These are phyloP conservation scores for Actinernus sp. DNA, from an alignment of 92 coral and sea anemone genomes.

Conservation along the genomic window DNA sequence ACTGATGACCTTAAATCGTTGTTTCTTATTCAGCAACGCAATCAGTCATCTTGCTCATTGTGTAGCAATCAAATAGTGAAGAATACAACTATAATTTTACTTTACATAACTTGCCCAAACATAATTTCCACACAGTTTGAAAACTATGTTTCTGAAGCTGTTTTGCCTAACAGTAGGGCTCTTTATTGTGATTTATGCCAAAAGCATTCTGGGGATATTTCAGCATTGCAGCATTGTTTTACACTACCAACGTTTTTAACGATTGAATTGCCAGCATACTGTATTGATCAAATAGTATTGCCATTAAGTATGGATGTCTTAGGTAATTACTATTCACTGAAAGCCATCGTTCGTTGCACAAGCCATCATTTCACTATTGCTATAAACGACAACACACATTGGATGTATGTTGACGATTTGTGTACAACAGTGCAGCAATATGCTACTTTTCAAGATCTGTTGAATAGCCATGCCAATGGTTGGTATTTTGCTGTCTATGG, in stretches of 20 bases:
- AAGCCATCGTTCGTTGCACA: constrained; percentile 53
- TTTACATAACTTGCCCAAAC: constrained; percentile 53
- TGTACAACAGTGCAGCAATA: constrained; percentile 25
- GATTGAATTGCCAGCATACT: constrained; percentile 52
- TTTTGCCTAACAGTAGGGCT: constrained; percentile 50
- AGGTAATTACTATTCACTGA: constrained; percentile 32
- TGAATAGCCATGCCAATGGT: constrained; percentile 22
- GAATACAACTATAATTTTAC: constrained; percentile 51
- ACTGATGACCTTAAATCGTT: constrained; percentile 50
- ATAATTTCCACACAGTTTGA: constrained; percentile 25
- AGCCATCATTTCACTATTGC: constrained; percentile 63
- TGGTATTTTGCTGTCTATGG: constrained; percentile 52
- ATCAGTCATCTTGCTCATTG: constrained; percentile 17
- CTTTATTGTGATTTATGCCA: constrained; percentile 57
- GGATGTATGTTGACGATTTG: constrained; percentile 34
- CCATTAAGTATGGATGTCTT: constrained; percentile 39
- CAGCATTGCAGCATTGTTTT: constrained; percentile 63
- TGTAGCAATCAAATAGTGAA: constrained; percentile 56
- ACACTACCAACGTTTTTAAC: constrained; percentile 28
- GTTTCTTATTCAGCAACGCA: constrained; percentile 51
- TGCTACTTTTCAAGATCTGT: constrained; percentile 21
- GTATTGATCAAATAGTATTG: constrained; percentile 23
- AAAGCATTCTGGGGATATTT: constrained; percentile 57
- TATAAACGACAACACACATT: constrained; percentile 19
- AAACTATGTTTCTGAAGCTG: constrained; percentile 61